These are phyloP conservation scores for Eulimnadia texana DNA, from an alignment of 1,140 invertebrate species.

Conservation along the genomic window DNA sequence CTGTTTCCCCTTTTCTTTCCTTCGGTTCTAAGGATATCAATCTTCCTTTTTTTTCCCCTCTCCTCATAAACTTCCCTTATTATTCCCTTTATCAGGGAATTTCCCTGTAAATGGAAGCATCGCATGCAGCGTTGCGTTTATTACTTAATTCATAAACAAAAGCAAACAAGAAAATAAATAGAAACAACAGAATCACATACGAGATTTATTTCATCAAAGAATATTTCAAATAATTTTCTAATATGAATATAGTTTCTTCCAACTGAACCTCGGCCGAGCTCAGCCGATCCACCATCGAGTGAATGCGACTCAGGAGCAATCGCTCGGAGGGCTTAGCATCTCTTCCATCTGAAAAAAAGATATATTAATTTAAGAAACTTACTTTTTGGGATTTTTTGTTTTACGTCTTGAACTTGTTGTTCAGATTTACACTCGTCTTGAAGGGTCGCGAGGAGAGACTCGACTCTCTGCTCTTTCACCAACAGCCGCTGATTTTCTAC, in stretches of 20 bases:
- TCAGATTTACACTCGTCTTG: slow-evolving; percentile 35
- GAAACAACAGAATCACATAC: neutral
- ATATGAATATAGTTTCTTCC: slow-evolving; percentile 55
- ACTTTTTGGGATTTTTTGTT: slow-evolving; percentile 52
- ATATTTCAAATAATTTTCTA: slow-evolving; percentile 40
- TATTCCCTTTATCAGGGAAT: too few species aligned
- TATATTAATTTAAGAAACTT: slow-evolving; percentile 53
- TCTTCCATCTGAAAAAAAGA: slow-evolving; percentile 45
- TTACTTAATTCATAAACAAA: neutral
- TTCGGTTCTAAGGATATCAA: too few species aligned
- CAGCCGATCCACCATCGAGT: slow-evolving; percentile 46
- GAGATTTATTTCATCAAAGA: neutral
- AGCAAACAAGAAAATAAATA: neutral
- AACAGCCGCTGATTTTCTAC: slow-evolving; percentile 51
- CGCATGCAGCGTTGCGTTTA: too few species aligned
- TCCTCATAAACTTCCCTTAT: too few species aligned
- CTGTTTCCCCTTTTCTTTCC: too few species aligned
- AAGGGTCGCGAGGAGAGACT: slow-evolving; percentile 58
- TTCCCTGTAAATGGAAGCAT: too few species aligned
- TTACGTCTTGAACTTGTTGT: neutral
- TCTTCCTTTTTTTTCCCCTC: too few species aligned
- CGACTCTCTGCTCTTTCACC: slow-evolving; percentile 68
- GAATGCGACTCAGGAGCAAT: slow-evolving; percentile 47
- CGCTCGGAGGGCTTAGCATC: slow-evolving; percentile 59
- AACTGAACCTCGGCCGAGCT: slow-evolving; percentile 48